These are phyloP conservation scores for Nibea coibor DNA, from an alignment of 2,113 vertebrate species.

Conservation along the genomic window DNA sequence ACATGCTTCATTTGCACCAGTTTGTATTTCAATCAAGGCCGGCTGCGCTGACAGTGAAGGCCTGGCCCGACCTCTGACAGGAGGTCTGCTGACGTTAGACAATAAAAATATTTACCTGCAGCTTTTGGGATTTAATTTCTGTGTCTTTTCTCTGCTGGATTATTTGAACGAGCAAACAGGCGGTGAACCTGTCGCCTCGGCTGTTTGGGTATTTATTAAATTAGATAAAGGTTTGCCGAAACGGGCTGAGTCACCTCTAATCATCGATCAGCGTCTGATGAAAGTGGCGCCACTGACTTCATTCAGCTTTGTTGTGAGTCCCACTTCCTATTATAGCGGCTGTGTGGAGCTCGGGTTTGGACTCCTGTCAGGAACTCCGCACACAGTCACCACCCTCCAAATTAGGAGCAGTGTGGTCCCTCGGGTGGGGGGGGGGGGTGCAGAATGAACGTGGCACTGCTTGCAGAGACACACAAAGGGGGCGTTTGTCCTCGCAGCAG, in stretches of 20 bases:
- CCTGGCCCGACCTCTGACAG: conserved; percentile 82
- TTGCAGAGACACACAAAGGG: conserved; percentile 73
- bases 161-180: background rate
- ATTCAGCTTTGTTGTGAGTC: conserved; percentile 60
- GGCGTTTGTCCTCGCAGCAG: conserved; percentile 80
- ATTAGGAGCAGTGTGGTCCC: conserved; percentile 77
- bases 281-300: conserved; percentile 69
- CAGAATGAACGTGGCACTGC: conserved; percentile 72
- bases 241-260: conserved; percentile 38
- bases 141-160: background rate
- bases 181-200: background rate
- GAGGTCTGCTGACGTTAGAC: conserved; percentile 50
- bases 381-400: conserved; percentile 77
- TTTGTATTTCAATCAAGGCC: conserved; percentile 96
- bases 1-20: conserved; percentile 97
- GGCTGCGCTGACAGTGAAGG: conserved; percentile 86
- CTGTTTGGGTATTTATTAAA: background rate
- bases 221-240: conserved; percentile 17
- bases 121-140: background rate
- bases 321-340: conserved; percentile 48
- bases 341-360: conserved; percentile 58
- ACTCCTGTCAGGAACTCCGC: conserved; percentile 68
- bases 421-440: conserved; percentile 39
- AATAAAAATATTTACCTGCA: conserved; percentile 20
- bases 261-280: conserved; percentile 60